Conservation (phyloP, 2,113 vertebrate species). For the Phaetusa simplex region DNA sequence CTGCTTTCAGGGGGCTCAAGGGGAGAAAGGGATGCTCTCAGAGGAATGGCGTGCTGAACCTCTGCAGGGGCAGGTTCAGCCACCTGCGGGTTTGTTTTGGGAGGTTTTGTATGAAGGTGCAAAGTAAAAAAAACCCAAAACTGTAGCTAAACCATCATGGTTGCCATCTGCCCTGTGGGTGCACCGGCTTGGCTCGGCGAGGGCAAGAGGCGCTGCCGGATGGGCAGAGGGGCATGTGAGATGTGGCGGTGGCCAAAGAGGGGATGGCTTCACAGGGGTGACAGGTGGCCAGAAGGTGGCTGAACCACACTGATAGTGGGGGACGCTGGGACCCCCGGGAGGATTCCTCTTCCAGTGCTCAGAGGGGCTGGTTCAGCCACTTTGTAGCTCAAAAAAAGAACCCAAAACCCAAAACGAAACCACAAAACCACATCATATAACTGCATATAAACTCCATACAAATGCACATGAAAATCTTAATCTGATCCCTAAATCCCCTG, state of each 20-base stretch:
- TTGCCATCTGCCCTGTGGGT: background rate
- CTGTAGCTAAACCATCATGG: fast-evolving
- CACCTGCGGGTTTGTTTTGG: background rate
- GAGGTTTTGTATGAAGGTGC: background rate
- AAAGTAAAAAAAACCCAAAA: background rate
- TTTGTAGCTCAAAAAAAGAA: background rate
- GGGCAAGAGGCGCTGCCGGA: fast-evolving
- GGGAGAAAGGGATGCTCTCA: background rate
- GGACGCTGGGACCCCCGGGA: fast-evolving
- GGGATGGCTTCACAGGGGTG: too few relatives aligned
- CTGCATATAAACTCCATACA: background rate
- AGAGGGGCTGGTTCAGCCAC: background rate
- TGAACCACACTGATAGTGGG: fast-evolving
- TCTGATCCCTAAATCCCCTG: background rate
- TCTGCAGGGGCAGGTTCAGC: background rate
- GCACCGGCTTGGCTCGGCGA: fast-evolving
- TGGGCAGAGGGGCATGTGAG: background rate
- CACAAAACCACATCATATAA: background rate
- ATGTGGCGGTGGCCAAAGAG: fast-evolving
- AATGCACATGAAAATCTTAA: background rate
- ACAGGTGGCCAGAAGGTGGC: fast-evolving
- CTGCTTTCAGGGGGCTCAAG: background rate
- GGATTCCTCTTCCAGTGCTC: background rate
- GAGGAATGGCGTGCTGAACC: too few relatives aligned
- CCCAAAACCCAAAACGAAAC: background rate